Percentiles rank a stretch among this genome's conserved stretches.
phyloP scores from a whole-genome alignment of 2,888 invertebrate genomes.

The Litoditis marina region DNA sequence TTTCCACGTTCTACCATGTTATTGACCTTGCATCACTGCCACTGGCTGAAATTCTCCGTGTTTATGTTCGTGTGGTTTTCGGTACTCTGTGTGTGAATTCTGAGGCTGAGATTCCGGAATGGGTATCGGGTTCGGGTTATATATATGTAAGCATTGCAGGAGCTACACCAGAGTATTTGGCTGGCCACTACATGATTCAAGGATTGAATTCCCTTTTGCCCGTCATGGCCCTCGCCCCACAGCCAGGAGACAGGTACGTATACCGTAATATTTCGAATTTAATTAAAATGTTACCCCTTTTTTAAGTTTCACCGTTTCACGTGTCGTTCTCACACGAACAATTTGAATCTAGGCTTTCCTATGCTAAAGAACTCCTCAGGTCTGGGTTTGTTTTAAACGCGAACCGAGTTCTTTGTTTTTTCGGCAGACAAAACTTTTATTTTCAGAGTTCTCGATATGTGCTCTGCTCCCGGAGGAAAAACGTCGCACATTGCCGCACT shows the following conservation, averaged over 20 bases:
- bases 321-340: not conserved
- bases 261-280: not conserved
- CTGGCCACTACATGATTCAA: conserved; percentile 91
- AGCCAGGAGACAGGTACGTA: conserved; percentile 68
- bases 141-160: conserved; percentile 58
- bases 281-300: not conserved
- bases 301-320: not conserved
- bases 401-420: too few species aligned
- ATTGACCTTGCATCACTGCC: too few species aligned
- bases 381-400: too few species aligned
- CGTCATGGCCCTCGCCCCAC: conserved; percentile 94
- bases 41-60: not conserved
- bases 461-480: conserved; percentile 96
- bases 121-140: not conserved
- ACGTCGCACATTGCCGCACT: conserved; percentile 92
- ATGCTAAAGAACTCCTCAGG: too few species aligned
- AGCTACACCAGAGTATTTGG: conserved; percentile 96
- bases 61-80: too few species aligned
- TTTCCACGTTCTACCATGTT: not conserved
- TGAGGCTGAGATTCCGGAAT: too few species aligned
- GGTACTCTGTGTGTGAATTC: too few species aligned
- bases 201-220: conserved; percentile 82
- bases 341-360: not conserved
- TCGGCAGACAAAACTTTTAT: not conserved
- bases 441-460: conserved; percentile 81